phyloP scores from a whole-genome alignment of 2,113 vertebrate species.

The Riparia riparia region DNA sequence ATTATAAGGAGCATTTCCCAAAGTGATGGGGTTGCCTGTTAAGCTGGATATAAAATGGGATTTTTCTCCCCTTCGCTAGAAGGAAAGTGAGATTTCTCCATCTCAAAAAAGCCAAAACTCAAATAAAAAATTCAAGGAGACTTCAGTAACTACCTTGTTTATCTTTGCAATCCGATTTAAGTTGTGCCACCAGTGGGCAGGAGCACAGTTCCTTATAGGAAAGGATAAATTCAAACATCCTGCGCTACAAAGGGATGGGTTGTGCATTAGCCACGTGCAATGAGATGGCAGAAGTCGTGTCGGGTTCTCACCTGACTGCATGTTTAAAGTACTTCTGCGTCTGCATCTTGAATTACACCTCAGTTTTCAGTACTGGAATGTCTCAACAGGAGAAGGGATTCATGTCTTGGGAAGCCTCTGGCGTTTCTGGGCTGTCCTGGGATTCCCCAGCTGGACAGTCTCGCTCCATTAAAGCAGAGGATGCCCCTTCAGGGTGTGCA shows the following conservation, averaged over 20 bases:
- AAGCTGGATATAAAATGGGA: neutral
- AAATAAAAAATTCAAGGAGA: neutral
- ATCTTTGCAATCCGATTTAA: neutral
- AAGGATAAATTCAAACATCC: neutral
- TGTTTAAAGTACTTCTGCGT: neutral
- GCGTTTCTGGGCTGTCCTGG: neutral
- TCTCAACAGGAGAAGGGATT: neutral
- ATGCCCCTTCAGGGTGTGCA: neutral
- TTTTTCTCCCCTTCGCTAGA: neutral
- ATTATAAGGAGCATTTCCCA: neutral
- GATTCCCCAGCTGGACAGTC: neutral
- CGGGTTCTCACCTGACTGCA: neutral
- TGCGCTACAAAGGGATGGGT: neutral
- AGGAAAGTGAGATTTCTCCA: neutral
- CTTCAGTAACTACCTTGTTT: neutral
- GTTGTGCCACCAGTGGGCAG: neutral
- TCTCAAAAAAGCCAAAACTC: neutral
- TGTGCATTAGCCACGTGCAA: neutral
- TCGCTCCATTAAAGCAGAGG: neutral
- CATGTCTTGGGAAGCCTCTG: neutral
- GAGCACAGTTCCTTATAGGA: neutral
- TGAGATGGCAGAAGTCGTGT: neutral
- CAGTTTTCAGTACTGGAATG: fast-evolving
- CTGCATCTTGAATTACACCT: neutral
- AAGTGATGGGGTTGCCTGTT: neutral